A percentile compares a stretch with the other conserved stretches of the same genome.
Evolutionary conservation across 2,888 invertebrate genomes (phyloP).

Genomic region (Euproctis similis): DNA sequence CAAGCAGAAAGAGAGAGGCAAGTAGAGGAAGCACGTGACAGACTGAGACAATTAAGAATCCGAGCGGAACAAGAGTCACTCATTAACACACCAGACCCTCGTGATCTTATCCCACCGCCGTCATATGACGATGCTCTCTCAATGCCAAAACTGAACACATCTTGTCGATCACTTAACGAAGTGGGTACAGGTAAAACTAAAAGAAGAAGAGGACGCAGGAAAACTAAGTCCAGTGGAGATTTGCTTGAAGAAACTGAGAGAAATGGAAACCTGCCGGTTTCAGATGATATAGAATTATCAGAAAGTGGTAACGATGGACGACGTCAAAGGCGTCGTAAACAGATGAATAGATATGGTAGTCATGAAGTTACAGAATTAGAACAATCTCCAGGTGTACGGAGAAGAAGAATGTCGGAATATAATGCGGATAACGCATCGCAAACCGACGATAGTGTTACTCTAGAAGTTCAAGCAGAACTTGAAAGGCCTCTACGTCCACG

Average conservation of each 20-base stretch:
- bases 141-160: constrained; percentile 81
- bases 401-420: constrained; percentile 58
- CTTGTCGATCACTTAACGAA: constrained; percentile 74
- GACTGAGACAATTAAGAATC: constrained; percentile 70
- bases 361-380: constrained; percentile 66
- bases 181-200: constrained; percentile 57
- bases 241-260: constrained; percentile 63
- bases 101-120: constrained; percentile 82
- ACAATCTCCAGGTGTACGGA: constrained; percentile 59
- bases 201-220: constrained; percentile 57
- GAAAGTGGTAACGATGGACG: constrained; percentile 38
- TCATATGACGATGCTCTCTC: constrained; percentile 85
- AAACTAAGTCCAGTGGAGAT: constrained; percentile 71
- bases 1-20: constrained; percentile 73
- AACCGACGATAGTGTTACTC: constrained; percentile 33
- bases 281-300: constrained; percentile 47
- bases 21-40: constrained; percentile 75
- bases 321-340: constrained; percentile 36
- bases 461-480: constrained; percentile 52
- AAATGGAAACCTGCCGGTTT: constrained; percentile 49
- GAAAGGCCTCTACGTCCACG: constrained; percentile 43
- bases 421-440: constrained; percentile 22
- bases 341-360: constrained; percentile 52
- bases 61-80: constrained; percentile 70
- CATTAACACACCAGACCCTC: constrained; percentile 79